Conservation (phyloP, 2,113 vertebrate species). For the Urocitellus parryii region DNA sequence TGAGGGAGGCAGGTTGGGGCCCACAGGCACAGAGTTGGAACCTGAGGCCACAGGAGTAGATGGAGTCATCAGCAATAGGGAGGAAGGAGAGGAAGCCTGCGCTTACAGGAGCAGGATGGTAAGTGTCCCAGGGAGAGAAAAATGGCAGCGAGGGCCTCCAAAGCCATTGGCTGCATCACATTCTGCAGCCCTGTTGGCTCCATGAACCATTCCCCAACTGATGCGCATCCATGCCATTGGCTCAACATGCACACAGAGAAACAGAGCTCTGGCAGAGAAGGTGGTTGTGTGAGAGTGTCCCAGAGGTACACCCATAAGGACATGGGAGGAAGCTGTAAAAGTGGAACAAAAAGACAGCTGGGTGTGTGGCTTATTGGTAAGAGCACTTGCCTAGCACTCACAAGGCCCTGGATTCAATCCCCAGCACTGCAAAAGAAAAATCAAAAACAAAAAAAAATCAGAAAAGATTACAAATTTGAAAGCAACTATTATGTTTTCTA, state of each 20-base stretch:
- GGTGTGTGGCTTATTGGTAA: not conserved
- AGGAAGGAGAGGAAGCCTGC: not conserved
- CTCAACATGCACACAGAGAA: not conserved
- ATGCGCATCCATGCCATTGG: rapidly evolving
- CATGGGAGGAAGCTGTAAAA: not conserved
- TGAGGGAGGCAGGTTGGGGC: not conserved
- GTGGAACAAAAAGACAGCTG: not conserved
- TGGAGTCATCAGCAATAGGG: not conserved
- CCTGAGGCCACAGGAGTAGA: not conserved
- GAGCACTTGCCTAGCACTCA: too few relatives aligned
- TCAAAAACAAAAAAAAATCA: not conserved
- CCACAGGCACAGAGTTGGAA: not conserved
- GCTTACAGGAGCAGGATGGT: not conserved
- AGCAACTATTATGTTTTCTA: not conserved
- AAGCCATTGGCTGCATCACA: not conserved
- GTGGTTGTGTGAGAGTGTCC: not conserved
- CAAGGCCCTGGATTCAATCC: too few relatives aligned
- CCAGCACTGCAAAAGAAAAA: too few relatives aligned
- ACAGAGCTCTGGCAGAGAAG: not conserved
- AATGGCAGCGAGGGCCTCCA: not conserved
- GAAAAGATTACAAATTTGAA: not conserved
- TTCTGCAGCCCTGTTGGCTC: not conserved
- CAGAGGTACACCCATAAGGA: not conserved
- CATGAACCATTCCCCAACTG: not conserved
- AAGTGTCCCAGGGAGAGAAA: not conserved